Base-by-base conservation (phyloP, 2,797 vertebrate genomes). In the Acropternis orthonyx region DNA sequence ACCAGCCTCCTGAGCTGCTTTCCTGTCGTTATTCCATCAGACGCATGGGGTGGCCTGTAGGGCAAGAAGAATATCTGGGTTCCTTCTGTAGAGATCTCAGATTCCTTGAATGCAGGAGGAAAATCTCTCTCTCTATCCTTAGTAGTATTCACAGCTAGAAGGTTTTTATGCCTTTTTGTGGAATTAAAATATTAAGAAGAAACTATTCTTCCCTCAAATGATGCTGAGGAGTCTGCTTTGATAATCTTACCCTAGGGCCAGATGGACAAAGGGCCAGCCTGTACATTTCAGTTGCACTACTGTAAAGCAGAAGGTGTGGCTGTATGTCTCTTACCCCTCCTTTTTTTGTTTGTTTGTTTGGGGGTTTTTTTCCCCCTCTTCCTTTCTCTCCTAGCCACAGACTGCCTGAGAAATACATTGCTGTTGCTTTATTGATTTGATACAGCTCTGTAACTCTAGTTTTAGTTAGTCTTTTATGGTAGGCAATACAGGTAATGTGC, bases 41-140 rank as follows among this genome's bases (percentile, higher is more conserved):
- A 66, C 0, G 0, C 10, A 4, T 34, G 43, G 24, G 9, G 9
- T 3, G 2, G 26, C 46, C 14, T 72, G 20, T 21, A 39, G 27
- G 52, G 8, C 23, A 66, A 30, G 41, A 67, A 30, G 28, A 36
- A 20, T 49, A 7, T 69, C 14, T 55, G 26, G 1, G 23, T 72
- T 17, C 19, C 6, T 88, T 91, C 39, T 51, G 27, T 8, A 59
- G 51, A 44, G 23, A 46, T 71, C 30, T 82, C 30, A n/a, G 37
- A 18, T 26, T 61, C 48, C 52, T 32, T 52, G 26, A 76, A 67
- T 39, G 15, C 24, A 41, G 78, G 36, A 76, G 10, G 9, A 52
- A 89, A 32, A 39, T 41, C 3, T 32, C 10, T 52, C 10, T 52
- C 11, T 44, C 32, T 28, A 2, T 63, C 22, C 36, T 68, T 48